These are phyloP conservation scores for Odontamblyopus rebecca DNA, from an alignment of 2,797 vertebrate genomes.

Conservation along the genomic window DNA sequence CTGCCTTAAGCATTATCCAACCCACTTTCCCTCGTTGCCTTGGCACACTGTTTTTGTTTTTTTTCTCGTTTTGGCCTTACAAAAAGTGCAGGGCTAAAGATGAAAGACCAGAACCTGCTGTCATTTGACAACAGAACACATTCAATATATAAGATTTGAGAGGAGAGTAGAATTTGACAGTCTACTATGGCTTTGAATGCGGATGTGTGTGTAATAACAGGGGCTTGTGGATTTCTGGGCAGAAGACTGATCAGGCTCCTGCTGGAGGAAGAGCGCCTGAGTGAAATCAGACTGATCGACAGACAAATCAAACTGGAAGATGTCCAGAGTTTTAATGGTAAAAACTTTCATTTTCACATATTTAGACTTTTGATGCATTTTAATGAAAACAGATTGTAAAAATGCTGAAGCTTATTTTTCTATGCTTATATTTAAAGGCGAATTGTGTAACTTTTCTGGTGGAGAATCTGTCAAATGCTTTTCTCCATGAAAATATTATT, in stretches of 20 bases:
- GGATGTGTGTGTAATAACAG: conserved; percentile 88
- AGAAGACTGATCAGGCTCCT: conserved; percentile 81
- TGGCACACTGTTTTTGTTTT: conserved; percentile 14
- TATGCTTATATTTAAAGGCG: too few relatives aligned
- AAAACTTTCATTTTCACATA: conserved; percentile 19
- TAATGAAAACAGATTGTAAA: too few relatives aligned
- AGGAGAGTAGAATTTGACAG: neutral
- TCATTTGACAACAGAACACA: conserved; percentile 8
- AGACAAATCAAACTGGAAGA: conserved; percentile 70
- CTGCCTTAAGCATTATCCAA: conserved; percentile 17
- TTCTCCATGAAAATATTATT: too few relatives aligned
- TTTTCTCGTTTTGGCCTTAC: conserved; percentile 31
- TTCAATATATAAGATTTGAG: neutral
- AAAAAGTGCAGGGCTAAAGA: conserved; percentile 31
- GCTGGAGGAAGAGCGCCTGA: conserved; percentile 80
- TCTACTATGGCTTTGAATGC: conserved; percentile 76
- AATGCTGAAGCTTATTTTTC: too few relatives aligned
- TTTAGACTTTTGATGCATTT: too few relatives aligned
- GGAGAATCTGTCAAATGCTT: too few relatives aligned
- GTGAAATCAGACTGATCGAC: conserved; percentile 87
- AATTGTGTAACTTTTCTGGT: too few relatives aligned
- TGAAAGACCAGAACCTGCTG: conserved; percentile 27
- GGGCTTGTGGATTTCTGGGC: conserved; percentile 91
- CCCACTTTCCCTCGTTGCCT: conserved; percentile 37
- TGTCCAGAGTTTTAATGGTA: conserved; percentile 71